These are phyloP conservation scores for Drosophila trapezifrons DNA, from an alignment of 1,140 invertebrate genomes.

Conservation along the genomic window DNA sequence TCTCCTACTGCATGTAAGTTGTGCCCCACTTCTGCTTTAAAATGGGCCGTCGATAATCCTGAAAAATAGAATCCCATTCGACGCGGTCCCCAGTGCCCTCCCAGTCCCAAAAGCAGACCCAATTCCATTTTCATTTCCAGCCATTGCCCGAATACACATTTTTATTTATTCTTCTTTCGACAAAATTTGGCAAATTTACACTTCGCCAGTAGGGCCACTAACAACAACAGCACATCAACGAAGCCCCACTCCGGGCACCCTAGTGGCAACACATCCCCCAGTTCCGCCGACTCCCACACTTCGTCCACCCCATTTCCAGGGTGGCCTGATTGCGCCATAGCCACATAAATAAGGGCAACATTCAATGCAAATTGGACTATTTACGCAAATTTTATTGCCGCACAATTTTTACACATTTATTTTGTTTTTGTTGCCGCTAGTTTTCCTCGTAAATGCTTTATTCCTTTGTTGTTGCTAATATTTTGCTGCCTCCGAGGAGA, in stretches of 20 bases:
- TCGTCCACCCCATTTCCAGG: constrained; percentile 28
- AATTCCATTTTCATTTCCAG: constrained; percentile 44
- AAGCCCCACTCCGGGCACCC: constrained; percentile 1
- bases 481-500: constrained; percentile 31
- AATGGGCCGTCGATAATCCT: constrained; percentile 60
- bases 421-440: constrained; percentile 61
- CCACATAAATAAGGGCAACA: constrained; percentile 75
- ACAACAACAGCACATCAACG: constrained; percentile 26
- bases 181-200: constrained; percentile 80
- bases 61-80: constrained; percentile 20
- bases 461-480: constrained; percentile 54
- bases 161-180: constrained; percentile 73
- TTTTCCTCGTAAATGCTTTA: constrained; percentile 49
- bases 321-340: constrained; percentile 54
- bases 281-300: constrained; percentile 1
- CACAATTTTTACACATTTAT: constrained; percentile 78
- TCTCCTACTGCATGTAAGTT: constrained; percentile 6
- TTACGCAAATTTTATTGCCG: constrained; percentile 82
- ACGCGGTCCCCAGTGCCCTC: constrained; percentile 11
- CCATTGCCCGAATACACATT: constrained; percentile 42
- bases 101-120: constrained; percentile 5
- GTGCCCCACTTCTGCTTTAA: constrained; percentile 43
- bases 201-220: constrained; percentile 47
- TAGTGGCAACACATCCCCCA: constrained; percentile 22
- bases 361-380: constrained; percentile 82